Percentiles rank a stretch among this genome's conserved stretches.
Evolutionary conservation across 2,888 invertebrate species (phyloP).

Genomic region (Clepsis dumicolana): DNA sequence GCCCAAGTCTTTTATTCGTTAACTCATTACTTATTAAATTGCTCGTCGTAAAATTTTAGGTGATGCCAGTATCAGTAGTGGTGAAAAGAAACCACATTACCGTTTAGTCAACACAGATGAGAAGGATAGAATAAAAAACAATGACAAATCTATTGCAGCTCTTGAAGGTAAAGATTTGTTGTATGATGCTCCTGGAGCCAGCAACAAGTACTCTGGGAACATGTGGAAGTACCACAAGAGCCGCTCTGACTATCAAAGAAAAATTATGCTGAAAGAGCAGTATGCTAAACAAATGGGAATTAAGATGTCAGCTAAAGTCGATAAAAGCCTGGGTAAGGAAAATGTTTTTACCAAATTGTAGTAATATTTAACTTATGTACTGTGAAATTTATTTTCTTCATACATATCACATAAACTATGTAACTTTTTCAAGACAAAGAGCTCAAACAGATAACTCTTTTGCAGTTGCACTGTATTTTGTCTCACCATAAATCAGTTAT

Average conservation of each 20-base stretch:
- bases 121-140: slow-evolving; percentile 74
- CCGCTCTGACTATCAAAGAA: slow-evolving; percentile 61
- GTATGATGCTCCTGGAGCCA: slow-evolving; percentile 60
- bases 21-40: not conserved
- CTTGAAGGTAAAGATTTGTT: slow-evolving; percentile 74
- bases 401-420: not conserved
- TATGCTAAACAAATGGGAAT: slow-evolving; percentile 67
- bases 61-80: slow-evolving; percentile 57
- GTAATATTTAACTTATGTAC: too few relatives aligned
- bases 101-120: slow-evolving; percentile 66
- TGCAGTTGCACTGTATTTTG: too few relatives aligned
- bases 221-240: slow-evolving; percentile 69
- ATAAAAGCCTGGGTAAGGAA: slow-evolving; percentile 64
- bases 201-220: slow-evolving; percentile 62
- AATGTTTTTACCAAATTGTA: too few relatives aligned
- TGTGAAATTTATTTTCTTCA: not conserved
- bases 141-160: slow-evolving; percentile 78
- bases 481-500: not conserved
- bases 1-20: not conserved
- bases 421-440: not conserved
- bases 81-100: slow-evolving; percentile 65
- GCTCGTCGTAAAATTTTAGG: slow-evolving; percentile 66
- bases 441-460: not conserved
- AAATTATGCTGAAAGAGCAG: slow-evolving; percentile 70
- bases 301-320: slow-evolving; percentile 59